Percentiles rank a stretch among this genome's conserved stretches.
These are phyloP conservation scores for Psittacula cyanocephala DNA, from an alignment of 2,113 vertebrate species.

Conservation along the genomic window DNA sequence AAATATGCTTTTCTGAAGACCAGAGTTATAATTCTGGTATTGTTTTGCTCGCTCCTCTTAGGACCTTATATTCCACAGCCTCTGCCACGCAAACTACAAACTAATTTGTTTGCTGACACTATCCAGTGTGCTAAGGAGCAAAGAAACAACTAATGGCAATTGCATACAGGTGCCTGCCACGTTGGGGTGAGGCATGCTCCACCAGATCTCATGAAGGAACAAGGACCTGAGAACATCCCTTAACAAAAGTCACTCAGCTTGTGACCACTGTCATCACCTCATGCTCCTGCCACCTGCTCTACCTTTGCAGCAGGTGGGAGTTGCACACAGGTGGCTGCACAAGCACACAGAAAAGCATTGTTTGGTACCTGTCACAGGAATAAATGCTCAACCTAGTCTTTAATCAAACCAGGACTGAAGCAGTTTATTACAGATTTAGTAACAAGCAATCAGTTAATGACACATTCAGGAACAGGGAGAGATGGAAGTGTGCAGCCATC, in stretches of 20 bases:
- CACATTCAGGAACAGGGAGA: not conserved
- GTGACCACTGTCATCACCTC: fast-evolving
- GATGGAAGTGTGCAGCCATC: not conserved
- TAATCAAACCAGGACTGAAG: not conserved
- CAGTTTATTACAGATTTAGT: not conserved
- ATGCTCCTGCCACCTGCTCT: not conserved
- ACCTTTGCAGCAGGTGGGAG: not conserved
- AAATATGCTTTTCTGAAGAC: not conserved
- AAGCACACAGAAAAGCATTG: not conserved
- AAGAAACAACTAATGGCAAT: not conserved
- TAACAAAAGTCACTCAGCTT: not conserved
- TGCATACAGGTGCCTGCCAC: not conserved
- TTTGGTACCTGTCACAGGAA: not conserved
- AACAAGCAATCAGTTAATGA: not conserved
- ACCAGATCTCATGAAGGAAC: not conserved
- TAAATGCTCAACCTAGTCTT: not conserved
- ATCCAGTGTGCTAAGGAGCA: not conserved
- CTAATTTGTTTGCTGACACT: not conserved
- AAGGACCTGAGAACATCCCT: not conserved
- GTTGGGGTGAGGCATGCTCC: not conserved
- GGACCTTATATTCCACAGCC: not conserved
- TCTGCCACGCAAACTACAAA: not conserved
- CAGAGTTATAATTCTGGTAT: not conserved
- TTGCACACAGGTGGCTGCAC: not conserved
- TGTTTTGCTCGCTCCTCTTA: not conserved